phyloP scores from a whole-genome alignment of 1,140 invertebrate species.

The Heterodera schachtii region DNA sequence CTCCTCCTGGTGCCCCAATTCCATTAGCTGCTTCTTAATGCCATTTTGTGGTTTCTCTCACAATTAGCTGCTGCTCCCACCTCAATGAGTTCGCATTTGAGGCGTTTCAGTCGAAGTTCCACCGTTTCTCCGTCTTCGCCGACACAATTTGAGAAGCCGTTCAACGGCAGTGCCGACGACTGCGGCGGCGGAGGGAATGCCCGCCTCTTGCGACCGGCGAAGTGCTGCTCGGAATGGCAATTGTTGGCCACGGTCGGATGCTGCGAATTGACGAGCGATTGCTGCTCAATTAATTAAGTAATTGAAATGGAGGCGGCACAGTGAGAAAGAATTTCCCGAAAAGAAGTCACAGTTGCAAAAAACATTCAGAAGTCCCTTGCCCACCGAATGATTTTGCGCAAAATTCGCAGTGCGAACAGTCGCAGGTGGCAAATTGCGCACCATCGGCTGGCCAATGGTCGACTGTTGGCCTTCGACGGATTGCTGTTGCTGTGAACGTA shows the following conservation, averaged over 20 bases:
- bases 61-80: neutral
- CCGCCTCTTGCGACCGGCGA: neutral
- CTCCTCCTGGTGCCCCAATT: neutral
- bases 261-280: neutral
- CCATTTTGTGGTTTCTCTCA: too few species aligned
- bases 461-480: neutral
- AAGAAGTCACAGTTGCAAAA: too few species aligned
- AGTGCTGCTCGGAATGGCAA: neutral
- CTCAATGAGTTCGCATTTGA: conserved; percentile 17
- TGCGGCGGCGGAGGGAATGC: neutral
- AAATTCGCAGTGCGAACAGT: neutral
- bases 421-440: neutral
- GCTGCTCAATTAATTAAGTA: neutral
- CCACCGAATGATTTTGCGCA: neutral
- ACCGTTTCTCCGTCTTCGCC: neutral
- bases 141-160: neutral
- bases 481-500: neutral
- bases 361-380: neutral
- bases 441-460: neutral
- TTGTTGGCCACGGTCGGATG: neutral
- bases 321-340: too few species aligned
- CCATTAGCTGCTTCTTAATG: conserved; percentile 1
- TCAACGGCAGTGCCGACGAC: neutral
- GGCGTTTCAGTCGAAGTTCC: conserved; percentile 6
- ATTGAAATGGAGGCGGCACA: too few species aligned